Conservation (phyloP, 1,140 invertebrate genomes). For the Hetaerina americana region DNA sequence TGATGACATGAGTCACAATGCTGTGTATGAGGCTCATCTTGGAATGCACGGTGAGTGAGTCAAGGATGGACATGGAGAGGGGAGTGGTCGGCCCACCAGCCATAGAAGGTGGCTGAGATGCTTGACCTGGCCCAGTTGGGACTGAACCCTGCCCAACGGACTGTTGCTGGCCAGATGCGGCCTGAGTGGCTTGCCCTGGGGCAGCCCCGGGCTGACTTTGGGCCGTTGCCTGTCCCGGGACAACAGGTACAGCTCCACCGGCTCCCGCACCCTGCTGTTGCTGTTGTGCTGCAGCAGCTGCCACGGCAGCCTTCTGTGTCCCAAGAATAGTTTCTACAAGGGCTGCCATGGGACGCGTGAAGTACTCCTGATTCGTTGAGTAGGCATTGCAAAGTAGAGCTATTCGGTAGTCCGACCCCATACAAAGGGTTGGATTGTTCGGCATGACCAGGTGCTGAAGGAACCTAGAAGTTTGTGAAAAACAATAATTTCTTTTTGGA, state of each 20-base stretch:
- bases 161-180: conserved; percentile 21
- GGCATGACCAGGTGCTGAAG: conserved; percentile 68
- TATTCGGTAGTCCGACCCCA: conserved; percentile 76
- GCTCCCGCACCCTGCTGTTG: conserved; percentile 33
- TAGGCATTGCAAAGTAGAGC: conserved; percentile 90
- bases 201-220: conserved; percentile 21
- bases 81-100: conserved; percentile 59
- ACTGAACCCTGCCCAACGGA: conserved; percentile 20
- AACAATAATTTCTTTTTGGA: no score
- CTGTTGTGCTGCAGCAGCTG: conserved; percentile 22
- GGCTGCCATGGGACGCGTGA: conserved; percentile 71
- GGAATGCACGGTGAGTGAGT: conserved; percentile 90
- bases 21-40: conserved; percentile 97
- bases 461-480: conserved; percentile 38
- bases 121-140: conserved; percentile 27
- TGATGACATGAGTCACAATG: conserved; percentile 79
- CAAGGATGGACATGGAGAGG: conserved; percentile 80
- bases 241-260: conserved; percentile 40
- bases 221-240: conserved; percentile 19
- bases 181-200: conserved; percentile 28
- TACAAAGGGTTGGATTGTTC: conserved; percentile 45
- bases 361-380: conserved; percentile 76
- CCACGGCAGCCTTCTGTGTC: conserved; percentile 41
- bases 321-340: conserved; percentile 81
- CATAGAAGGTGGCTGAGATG: conserved; percentile 30